These are phyloP conservation scores for Orientallactaga sibirica DNA, from an alignment of 2,797 vertebrate species.

Conservation along the genomic window DNA sequence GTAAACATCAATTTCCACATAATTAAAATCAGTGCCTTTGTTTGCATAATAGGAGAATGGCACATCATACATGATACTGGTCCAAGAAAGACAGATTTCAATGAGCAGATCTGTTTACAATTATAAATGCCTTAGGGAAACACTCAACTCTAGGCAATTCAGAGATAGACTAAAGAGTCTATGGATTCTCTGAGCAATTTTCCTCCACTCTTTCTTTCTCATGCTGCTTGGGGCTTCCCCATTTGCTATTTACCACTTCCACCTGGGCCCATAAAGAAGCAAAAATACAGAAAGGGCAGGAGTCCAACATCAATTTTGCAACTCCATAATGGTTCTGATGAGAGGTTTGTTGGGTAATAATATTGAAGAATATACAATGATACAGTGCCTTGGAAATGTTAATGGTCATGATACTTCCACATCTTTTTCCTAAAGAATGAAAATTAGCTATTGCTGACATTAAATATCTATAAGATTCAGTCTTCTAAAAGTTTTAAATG, in stretches of 20 bases:
- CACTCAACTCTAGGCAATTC: neutral
- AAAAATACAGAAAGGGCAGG: neutral
- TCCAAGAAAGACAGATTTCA: conserved; percentile 44
- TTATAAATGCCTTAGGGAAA: conserved; percentile 5
- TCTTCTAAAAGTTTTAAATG: conserved; percentile 38
- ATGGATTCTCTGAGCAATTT: neutral
- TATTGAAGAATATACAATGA: neutral
- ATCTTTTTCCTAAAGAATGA: neutral
- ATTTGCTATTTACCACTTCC: neutral
- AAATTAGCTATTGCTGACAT: conserved; percentile 3
- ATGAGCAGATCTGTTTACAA: conserved; percentile 3
- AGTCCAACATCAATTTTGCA: neutral
- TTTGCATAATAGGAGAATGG: conserved; percentile 50
- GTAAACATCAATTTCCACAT: conserved; percentile 68
- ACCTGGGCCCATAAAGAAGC: neutral
- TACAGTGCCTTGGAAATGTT: neutral
- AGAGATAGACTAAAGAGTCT: neutral
- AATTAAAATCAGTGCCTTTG: conserved; percentile 70
- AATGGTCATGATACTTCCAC: neutral
- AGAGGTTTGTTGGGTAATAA: neutral
- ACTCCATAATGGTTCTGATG: neutral
- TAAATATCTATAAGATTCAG: conserved; percentile 29
- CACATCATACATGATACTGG: neutral
- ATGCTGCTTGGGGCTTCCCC: neutral
- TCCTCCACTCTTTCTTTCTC: neutral